Evolutionary conservation across 2,888 invertebrate species (phyloP), one percentile per base, ranked within the genome.

Genomic region (Trichopoda pennipes): DNA sequence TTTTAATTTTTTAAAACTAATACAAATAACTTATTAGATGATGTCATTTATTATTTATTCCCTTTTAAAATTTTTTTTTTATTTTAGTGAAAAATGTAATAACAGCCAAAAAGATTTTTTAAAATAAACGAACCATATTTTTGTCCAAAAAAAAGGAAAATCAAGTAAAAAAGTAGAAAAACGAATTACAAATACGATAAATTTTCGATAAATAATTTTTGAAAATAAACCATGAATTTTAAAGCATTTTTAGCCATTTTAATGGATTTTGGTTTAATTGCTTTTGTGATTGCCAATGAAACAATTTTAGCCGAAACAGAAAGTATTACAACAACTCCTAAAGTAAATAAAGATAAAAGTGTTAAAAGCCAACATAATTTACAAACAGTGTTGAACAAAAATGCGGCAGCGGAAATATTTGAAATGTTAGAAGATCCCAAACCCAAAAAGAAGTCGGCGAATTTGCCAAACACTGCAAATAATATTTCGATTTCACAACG

Each of bases 181-280:
- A 35, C 90, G 89, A 87, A 87, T 80, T 87, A 89, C 61, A 89
- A 88, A 88, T 28, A 28, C 28, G 28, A 28, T 28, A 28, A 28
- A 28, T 28, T 28, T 28, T 6, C 1, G 8, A 6, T 1, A 28
- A 28, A 28, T 6, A 38, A 85, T 17, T 38, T 14, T 14, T 2
- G 14, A 38, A 38, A 38, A 38, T 38, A 3, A 68, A 87, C 70
- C 82, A 89, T 89, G 89, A 87, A 87, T 80, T 87, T 90, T 66
- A 88, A 88, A 88, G 85, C 88, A 72, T 86, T 88, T 85, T 63
- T 89, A 85, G 87, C 85, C 82, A 87, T 86, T 84, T 81, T 86
- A 81, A 85, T 89, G 86, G 88, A 87, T 81, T 89, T 85, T 23
- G 86, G 86, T 84, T 87, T 88, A 17, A 86, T 88, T 81, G 85